Evolutionary conservation across 2,113 vertebrate species (phyloP).

Genomic region (Peromyscus leucopus): DNA sequence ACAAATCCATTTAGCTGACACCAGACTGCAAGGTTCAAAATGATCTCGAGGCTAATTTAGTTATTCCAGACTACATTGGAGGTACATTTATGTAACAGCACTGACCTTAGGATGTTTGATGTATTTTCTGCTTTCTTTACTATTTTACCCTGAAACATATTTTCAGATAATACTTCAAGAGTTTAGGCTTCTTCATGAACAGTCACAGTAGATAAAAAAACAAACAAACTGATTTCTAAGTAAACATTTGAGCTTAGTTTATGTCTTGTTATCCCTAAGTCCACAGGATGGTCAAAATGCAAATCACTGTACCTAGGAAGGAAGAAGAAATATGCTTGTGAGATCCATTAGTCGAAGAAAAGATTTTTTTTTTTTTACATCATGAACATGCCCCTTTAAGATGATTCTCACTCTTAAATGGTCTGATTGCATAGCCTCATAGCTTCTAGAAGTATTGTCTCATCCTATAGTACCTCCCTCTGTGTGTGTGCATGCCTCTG

Average conservation of each 20-base stretch:
- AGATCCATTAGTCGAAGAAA: neutral
- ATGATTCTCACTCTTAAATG: neutral
- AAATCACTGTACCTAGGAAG: rapidly evolving
- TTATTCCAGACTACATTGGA: neutral
- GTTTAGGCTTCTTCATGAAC: neutral
- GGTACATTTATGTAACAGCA: neutral
- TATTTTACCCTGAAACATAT: conserved; percentile 9
- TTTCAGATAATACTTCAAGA: neutral
- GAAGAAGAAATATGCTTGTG: neutral
- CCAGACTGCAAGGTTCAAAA: neutral
- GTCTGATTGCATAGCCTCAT: neutral
- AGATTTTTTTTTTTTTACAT: neutral
- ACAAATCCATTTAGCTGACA: neutral
- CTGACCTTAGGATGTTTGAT: neutral
- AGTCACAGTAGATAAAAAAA: neutral
- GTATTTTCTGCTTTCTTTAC: conserved; percentile 20
- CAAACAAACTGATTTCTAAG: neutral
- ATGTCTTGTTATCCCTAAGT: neutral
- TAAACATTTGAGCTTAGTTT: neutral
- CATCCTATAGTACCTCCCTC: neutral
- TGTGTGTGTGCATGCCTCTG: neutral
- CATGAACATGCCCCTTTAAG: neutral
- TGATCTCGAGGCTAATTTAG: neutral
- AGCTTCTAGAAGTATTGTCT: neutral
- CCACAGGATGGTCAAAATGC: neutral